Conservation (phyloP, 2,113 vertebrate species). For the Channa maculata region DNA sequence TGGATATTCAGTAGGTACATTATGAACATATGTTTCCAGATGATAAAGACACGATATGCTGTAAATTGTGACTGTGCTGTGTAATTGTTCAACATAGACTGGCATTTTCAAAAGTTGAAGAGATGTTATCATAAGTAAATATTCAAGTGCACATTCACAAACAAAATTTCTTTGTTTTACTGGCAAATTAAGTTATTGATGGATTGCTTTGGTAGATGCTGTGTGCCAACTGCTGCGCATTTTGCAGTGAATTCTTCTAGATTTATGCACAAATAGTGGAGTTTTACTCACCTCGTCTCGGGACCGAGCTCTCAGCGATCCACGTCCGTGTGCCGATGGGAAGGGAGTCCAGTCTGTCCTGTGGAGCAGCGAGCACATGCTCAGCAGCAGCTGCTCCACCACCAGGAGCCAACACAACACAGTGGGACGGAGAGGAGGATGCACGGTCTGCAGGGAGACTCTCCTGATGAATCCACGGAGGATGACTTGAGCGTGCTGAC, state of each 20-base stretch:
- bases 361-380: constrained; percentile 37
- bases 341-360: constrained; percentile 15
- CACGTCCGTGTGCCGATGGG: constrained; percentile 33
- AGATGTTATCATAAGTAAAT: background rate
- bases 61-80: constrained; percentile 1
- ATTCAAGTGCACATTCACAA: background rate
- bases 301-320: constrained; percentile 28
- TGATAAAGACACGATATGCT: no score
- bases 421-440: constrained; percentile 34
- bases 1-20: background rate
- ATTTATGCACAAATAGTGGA: no score
- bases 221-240: background rate
- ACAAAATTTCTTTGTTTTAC: background rate
- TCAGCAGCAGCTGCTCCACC: constrained; percentile 31
- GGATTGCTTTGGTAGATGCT: background rate
- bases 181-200: background rate
- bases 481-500: constrained; percentile 1
- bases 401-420: constrained; percentile 13
- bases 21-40: background rate
- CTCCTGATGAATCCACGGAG: constrained; percentile 10
- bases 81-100: constrained; percentile 33
- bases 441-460: background rate
- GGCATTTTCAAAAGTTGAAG: background rate
- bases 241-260: background rate
- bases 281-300: constrained; percentile 56